Conservation (phyloP, 2,797 vertebrate genomes). For the Lemur catta region DNA sequence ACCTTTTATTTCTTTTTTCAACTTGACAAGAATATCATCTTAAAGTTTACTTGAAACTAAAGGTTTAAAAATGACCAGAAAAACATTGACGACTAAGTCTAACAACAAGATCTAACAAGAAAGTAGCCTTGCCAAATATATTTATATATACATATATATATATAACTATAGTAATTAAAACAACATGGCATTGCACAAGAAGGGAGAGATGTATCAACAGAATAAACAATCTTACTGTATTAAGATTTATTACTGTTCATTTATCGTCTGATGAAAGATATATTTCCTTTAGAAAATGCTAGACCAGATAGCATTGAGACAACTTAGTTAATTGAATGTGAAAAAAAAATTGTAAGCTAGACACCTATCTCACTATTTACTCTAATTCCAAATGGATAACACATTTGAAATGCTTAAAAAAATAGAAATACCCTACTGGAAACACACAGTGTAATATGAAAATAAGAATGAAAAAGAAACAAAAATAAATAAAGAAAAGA, state of each 20-base stretch:
- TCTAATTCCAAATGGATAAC: not conserved
- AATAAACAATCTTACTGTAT: not conserved
- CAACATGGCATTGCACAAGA: not conserved
- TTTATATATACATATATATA: no score
- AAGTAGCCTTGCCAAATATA: not conserved
- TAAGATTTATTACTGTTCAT: not conserved
- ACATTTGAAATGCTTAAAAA: not conserved
- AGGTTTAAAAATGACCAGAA: not conserved
- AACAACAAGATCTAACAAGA: not conserved
- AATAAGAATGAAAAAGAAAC: no score
- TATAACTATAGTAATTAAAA: not conserved
- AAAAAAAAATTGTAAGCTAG: not conserved
- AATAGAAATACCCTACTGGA: not conserved
- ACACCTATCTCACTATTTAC: not conserved
- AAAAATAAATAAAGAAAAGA: no score
- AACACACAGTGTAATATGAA: no score
- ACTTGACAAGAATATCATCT: not conserved
- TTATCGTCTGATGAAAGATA: not conserved
- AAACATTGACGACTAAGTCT: not conserved
- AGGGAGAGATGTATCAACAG: not conserved
- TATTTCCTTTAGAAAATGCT: not conserved
- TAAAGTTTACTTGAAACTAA: not conserved
- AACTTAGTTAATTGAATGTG: not conserved
- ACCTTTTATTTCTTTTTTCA: not conserved
- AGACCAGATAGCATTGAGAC: not conserved